Evolutionary conservation across 2,113 vertebrate genomes (phyloP).

Genomic region (Trichechus manatus): DNA sequence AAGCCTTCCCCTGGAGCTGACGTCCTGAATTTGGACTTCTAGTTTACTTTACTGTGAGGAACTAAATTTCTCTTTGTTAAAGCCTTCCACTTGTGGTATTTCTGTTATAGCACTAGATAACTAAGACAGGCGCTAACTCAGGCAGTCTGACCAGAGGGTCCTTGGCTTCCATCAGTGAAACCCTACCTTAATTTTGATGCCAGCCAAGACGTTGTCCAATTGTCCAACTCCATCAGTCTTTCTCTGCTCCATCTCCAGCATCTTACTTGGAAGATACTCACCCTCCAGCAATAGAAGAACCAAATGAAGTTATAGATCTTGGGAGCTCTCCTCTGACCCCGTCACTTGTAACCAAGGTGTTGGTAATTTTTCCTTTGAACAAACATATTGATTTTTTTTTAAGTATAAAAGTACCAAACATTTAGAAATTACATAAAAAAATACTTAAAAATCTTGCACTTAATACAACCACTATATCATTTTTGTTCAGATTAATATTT

Average conservation of each 20-base stretch:
- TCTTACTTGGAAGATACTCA: neutral
- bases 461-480: neutral
- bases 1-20: no score
- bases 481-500: neutral
- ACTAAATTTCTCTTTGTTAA: no score
- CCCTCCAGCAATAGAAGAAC: neutral
- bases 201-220: neutral
- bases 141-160: neutral
- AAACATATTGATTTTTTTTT: neutral
- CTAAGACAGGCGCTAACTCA: neutral
- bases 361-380: slow-evolving; percentile 3
- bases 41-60: no score
- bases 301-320: no score
- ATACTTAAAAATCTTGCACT: neutral
- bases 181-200: neutral
- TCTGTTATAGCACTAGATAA: no score
- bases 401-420: neutral
- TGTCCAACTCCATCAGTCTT: rapidly evolving
- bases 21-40: no score
- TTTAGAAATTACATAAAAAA: slow-evolving; percentile 24
- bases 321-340: neutral
- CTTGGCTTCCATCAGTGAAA: neutral
- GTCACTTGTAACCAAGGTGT: neutral
- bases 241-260: neutral
- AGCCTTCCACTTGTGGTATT: no score